Conservation (phyloP, 2,797 vertebrate genomes). For the Sitta carolinensis region DNA sequence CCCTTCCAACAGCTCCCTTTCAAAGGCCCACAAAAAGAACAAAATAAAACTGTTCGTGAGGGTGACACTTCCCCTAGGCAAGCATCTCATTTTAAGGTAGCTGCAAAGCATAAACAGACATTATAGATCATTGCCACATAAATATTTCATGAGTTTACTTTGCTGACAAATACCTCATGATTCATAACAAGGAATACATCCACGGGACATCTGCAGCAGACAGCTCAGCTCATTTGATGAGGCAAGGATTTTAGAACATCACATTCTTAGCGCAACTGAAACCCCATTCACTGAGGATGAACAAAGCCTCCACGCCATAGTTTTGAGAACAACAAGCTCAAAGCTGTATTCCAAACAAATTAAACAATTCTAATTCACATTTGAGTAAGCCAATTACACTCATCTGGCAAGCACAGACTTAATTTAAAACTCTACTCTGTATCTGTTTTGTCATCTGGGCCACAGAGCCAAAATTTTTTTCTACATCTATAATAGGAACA, state of each 20-base stretch:
- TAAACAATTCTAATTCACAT: background rate
- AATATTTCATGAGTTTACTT: slow-evolving; percentile 14
- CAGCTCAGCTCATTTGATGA: background rate
- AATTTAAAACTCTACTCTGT: background rate
- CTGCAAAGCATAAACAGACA: background rate
- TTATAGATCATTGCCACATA: background rate
- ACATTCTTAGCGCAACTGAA: slow-evolving; percentile 10
- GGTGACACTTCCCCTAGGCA: background rate
- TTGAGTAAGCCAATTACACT: background rate
- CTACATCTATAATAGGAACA: background rate
- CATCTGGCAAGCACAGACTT: background rate
- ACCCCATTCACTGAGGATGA: background rate
- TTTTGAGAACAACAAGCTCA: background rate
- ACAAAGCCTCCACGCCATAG: background rate
- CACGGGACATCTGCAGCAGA: slow-evolving; percentile 24
- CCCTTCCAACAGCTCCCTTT: background rate
- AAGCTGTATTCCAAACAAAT: background rate
- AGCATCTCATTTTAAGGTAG: background rate
- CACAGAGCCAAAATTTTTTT: background rate
- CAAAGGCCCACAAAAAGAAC: background rate
- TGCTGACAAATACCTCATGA: slow-evolving; percentile 22
- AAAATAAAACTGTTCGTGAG: background rate
- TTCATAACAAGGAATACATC: slow-evolving; percentile 17
- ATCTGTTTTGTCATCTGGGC: background rate
- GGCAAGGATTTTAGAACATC: background rate